These are phyloP conservation scores for Alouatta palliata DNA, from an alignment of 2,113 vertebrate genomes.

Conservation along the genomic window DNA sequence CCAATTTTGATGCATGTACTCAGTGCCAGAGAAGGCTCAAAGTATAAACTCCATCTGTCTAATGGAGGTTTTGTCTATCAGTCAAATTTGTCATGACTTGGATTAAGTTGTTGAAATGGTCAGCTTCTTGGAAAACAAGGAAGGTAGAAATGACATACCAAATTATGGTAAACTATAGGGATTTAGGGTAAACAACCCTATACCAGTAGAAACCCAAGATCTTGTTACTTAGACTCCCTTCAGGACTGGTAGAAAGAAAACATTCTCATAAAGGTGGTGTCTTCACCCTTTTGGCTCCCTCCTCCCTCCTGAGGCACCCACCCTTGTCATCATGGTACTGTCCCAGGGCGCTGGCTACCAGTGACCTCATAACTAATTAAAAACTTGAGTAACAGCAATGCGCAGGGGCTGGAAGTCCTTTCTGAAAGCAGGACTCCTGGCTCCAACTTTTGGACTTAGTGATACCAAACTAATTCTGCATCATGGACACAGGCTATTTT, in stretches of 20 bases:
- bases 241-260: constrained; percentile 9
- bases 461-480: constrained; percentile 66
- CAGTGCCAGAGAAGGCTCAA: constrained; percentile 52
- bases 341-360: constrained; percentile 22
- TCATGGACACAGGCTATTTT: constrained; percentile 69
- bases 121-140: constrained; percentile 44
- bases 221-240: not conserved
- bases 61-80: constrained; percentile 62
- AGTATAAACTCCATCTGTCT: constrained; percentile 67
- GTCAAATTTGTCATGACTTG: constrained; percentile 68
- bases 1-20: constrained; percentile 40
- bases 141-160: not conserved
- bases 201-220: not conserved
- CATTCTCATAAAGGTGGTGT: not conserved
- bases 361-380: constrained; percentile 63
- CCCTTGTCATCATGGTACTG: constrained; percentile 44
- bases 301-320: not conserved
- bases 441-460: constrained; percentile 55
- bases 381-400: constrained; percentile 66
- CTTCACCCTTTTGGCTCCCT: constrained; percentile 48
- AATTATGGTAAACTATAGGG: not conserved
- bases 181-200: not conserved
- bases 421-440: constrained; percentile 69
- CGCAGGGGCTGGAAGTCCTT: constrained; percentile 54
- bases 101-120: constrained; percentile 57